Conservation (phyloP, 2,797 vertebrate genomes). For the Lepilemur ruficaudatus region DNA sequence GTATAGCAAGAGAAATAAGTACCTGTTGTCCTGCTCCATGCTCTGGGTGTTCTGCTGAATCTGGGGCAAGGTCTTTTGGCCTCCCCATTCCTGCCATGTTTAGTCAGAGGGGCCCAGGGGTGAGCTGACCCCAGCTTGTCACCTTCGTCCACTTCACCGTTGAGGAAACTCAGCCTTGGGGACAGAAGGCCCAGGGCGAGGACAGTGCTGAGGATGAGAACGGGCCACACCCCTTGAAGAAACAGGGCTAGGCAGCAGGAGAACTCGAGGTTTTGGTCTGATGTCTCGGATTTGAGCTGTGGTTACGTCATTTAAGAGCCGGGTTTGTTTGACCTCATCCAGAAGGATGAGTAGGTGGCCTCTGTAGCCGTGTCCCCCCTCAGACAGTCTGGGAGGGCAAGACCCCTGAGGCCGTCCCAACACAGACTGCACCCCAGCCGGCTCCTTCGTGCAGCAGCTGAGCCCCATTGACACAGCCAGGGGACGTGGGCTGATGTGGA, state of each 20-base stretch:
- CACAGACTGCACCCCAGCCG: rapidly evolving
- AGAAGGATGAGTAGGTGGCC: not conserved
- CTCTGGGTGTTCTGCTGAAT: not conserved
- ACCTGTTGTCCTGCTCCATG: rapidly evolving
- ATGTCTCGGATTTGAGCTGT: too few relatives aligned
- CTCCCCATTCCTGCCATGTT: not conserved
- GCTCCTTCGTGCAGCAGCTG: not conserved
- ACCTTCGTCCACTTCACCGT: not conserved
- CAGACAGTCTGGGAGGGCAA: too few relatives aligned
- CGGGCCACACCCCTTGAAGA: not conserved
- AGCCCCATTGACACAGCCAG: not conserved
- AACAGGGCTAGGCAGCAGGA: rapidly evolving
- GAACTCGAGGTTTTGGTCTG: rapidly evolving
- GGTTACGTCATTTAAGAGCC: not conserved
- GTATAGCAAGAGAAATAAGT: not conserved
- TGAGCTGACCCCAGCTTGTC: not conserved
- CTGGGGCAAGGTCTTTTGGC: not conserved
- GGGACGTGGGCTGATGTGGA: not conserved
- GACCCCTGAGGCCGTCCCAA: not conserved
- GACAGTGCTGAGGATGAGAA: not conserved
- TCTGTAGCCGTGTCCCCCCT: not conserved
- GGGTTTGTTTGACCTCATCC: not conserved
- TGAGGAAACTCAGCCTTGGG: not conserved
- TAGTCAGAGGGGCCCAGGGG: not conserved
- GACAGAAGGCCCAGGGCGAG: rapidly evolving